These are phyloP conservation scores for Actenoides hombroni DNA, from an alignment of 2,113 vertebrate species.

Conservation along the genomic window DNA sequence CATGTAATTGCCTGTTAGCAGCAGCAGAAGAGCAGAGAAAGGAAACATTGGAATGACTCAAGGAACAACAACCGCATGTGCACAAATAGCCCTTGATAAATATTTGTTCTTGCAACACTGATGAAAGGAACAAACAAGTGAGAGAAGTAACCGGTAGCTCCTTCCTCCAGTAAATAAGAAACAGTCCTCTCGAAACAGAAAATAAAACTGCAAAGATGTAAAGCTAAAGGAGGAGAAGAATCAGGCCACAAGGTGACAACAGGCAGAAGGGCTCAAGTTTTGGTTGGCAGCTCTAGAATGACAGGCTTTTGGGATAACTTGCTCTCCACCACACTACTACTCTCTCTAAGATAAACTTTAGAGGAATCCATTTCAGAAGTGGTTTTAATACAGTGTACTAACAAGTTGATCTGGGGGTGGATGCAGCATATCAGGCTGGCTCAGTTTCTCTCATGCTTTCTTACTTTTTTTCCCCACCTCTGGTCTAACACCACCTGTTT, in stretches of 20 bases:
- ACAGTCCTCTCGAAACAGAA: background rate
- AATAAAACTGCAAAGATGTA: background rate
- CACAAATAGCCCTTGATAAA: background rate
- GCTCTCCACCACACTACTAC: background rate
- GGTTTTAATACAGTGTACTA: background rate
- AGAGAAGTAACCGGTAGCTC: background rate
- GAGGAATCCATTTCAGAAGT: background rate
- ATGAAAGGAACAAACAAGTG: background rate
- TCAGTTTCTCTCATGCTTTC: background rate
- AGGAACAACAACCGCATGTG: background rate
- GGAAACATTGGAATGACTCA: background rate
- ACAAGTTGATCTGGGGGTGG: background rate
- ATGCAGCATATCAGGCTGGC: background rate
- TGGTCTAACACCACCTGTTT: background rate
- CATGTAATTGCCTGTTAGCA: background rate
- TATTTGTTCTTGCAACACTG: background rate
- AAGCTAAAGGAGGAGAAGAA: background rate
- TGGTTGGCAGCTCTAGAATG: background rate
- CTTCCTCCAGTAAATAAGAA: background rate
- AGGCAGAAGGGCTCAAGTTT: background rate
- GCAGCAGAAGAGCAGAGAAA: background rate
- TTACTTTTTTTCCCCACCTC: background rate
- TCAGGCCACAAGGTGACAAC: background rate
- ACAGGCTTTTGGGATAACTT: background rate
- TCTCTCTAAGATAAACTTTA: background rate